These are phyloP conservation scores for Yoshiicerus persimilis DNA, from an alignment of 1,140 invertebrate species.

Conservation along the genomic window DNA sequence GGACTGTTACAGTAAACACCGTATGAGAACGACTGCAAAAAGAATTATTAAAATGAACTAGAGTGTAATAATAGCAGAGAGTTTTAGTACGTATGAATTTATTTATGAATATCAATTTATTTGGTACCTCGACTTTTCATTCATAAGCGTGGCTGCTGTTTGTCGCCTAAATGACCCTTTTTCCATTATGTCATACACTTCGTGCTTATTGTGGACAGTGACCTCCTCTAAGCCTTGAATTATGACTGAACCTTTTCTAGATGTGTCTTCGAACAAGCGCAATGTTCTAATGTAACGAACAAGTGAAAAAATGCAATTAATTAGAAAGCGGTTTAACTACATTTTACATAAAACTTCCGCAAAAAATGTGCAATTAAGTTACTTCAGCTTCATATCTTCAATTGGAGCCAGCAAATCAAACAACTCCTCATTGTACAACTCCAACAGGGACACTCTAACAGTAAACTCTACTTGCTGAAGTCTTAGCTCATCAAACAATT, in stretches of 20 bases:
- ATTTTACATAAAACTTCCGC: no score
- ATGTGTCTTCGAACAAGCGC: slow-evolving; percentile 34
- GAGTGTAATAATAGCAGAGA: no score
- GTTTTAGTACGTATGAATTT: no score
- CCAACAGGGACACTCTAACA: slow-evolving; percentile 89
- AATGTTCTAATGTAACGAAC: slow-evolving; percentile 20
- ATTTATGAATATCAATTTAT: no score
- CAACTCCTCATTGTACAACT: slow-evolving; percentile 96
- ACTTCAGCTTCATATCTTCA: slow-evolving; percentile 75
- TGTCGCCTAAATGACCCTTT: slow-evolving; percentile 84
- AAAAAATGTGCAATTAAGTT: slow-evolving; percentile 34
- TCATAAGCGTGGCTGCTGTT: slow-evolving; percentile 92
- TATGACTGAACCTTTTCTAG: slow-evolving; percentile 83
- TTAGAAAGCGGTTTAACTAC: no score
- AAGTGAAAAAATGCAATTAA: not conserved
- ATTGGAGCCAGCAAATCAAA: slow-evolving; percentile 81
- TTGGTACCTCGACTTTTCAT: slow-evolving; percentile 80
- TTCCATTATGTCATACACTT: slow-evolving; percentile 84
- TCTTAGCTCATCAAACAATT: slow-evolving; percentile 80
- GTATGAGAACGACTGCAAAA: slow-evolving; percentile 84
- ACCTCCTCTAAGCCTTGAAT: slow-evolving; percentile 92
- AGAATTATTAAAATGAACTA: no score
- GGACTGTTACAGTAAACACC: slow-evolving; percentile 92
- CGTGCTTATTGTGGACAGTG: slow-evolving; percentile 85
- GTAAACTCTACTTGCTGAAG: slow-evolving; percentile 73